Base-by-base conservation (phyloP, 2,797 vertebrate species). In the Enteromius anoplus region DNA sequence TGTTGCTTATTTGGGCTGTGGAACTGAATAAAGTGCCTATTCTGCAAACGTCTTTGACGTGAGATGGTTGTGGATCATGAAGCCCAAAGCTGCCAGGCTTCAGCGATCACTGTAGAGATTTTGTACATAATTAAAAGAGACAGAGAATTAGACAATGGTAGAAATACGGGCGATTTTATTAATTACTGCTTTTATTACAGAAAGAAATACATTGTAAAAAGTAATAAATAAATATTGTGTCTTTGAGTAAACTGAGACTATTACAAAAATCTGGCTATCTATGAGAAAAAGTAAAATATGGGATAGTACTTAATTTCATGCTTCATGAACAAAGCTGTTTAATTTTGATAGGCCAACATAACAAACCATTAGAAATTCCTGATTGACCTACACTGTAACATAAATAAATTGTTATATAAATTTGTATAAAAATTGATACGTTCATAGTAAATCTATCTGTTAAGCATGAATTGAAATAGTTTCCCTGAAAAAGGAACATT, bases 21-120 rank as follows among this genome's bases (percentile, higher is more conserved):
- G 37, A 49, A 81, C 2, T 6, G 49, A 80, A 70, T 70, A 55
- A 70, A 70, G 23, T 12, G 23, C 53, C 53, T 71, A 23, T 62
- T 42, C 68, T 49, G 60, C 60, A 65, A 2, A 11, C 45, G 17
- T 40, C 29, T 23, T 29, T 82, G 71, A 55, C 1, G 34, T 40
- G 62, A 82, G 71, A 82, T 32, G 69, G 47, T 75, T 82, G 60
- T 82, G 71, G 71, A 55, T 40, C 42, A n/a, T 55, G 47, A 21
- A 82, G 58, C 58, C 21, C 69, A 73, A 34, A 81, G 42, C 69
- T 37, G 80, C 51, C 80, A 65, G 32, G 45, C 55, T 42, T 81
- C 69, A 62, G 55, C 2, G 19, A 80, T 23, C n/a, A 42, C n/a
- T 17, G 3, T 2, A 17, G 53, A 26, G 58, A 73, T 19, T 49